Evolutionary conservation across 2,113 vertebrate species (phyloP).

Genomic region (Boulengeromyrus knoepffleri): DNA sequence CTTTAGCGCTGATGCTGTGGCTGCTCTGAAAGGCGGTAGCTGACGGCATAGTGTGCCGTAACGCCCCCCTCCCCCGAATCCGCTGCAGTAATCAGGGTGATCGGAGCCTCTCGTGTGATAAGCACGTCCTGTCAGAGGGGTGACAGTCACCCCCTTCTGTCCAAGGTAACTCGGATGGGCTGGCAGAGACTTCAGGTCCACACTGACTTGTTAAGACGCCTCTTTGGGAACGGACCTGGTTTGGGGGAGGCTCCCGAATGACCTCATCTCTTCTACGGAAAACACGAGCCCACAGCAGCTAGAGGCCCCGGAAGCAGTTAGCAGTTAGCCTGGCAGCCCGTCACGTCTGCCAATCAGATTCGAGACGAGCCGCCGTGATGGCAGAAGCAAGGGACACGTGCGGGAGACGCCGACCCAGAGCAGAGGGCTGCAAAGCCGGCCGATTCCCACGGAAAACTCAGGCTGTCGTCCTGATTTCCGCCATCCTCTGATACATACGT

Average conservation of each 20-base stretch:
- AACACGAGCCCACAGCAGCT: neutral
- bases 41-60: neutral
- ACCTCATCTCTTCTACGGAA: conserved; percentile 27
- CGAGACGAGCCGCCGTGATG: neutral
- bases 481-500: neutral
- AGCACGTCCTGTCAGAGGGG: neutral
- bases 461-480: neutral
- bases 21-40: neutral
- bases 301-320: neutral
- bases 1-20: conserved; percentile 9
- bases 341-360: neutral
- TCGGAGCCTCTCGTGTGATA: conserved; percentile 3
- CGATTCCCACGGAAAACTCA: neutral
- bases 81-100: neutral
- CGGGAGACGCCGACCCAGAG: neutral
- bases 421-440: neutral
- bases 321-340: neutral
- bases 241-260: conserved; percentile 26
- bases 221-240: conserved; percentile 37
- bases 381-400: neutral
- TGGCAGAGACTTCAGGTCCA: neutral
- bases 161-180: neutral
- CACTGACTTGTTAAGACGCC: conserved; percentile 26
- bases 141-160: neutral
- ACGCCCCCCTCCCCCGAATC: neutral